Evolutionary conservation across 2,888 invertebrate genomes (phyloP).

Genomic region (Polydrusus tereticollis): DNA sequence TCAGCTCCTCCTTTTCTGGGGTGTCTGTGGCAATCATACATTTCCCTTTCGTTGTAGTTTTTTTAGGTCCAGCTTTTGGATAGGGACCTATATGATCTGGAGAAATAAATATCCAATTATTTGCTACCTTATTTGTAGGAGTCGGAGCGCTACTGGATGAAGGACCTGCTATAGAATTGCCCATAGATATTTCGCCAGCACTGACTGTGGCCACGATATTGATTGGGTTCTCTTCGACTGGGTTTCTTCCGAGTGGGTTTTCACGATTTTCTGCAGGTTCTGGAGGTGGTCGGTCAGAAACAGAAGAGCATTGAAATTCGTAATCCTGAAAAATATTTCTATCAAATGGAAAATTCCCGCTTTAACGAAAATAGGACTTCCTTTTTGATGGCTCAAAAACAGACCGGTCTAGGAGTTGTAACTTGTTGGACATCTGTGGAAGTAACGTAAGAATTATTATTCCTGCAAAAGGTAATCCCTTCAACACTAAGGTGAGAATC

Average conservation of each 20-base stretch:
- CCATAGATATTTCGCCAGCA: background rate
- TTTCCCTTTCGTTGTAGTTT: background rate
- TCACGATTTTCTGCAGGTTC: background rate
- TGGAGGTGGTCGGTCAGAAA: background rate
- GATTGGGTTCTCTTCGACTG: too few relatives aligned
- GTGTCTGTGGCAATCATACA: background rate
- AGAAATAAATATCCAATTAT: background rate
- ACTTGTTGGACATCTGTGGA: constrained; percentile 28
- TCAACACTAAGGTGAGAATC: background rate
- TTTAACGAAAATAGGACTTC: background rate
- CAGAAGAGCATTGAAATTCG: background rate
- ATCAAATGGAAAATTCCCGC: background rate
- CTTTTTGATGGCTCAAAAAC: constrained; percentile 33
- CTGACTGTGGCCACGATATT: background rate
- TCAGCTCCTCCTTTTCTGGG: background rate
- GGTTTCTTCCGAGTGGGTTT: too few relatives aligned
- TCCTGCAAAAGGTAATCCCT: background rate
- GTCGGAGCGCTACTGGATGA: background rate
- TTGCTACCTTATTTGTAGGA: background rate
- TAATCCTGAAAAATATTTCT: background rate
- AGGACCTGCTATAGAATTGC: background rate
- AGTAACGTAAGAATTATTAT: constrained; percentile 29
- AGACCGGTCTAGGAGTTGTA: constrained; percentile 35
- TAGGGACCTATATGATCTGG: background rate
- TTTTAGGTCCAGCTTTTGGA: background rate